These are phyloP conservation scores for Mesoligia furuncula DNA, from an alignment of 2,888 invertebrate genomes.

Conservation along the genomic window DNA sequence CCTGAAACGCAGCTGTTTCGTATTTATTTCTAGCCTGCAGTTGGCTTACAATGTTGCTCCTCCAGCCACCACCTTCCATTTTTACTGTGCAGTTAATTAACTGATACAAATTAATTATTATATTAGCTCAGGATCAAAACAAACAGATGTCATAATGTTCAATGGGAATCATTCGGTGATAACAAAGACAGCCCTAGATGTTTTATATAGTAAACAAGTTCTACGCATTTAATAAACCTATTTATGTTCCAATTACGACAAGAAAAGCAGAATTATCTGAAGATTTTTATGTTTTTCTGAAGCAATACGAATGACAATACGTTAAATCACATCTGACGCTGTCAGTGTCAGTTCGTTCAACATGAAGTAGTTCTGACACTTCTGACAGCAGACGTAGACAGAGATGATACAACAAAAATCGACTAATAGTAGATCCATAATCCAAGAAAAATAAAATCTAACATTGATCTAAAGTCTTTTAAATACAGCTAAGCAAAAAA, in stretches of 20 bases:
- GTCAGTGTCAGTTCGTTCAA: conserved; percentile 53
- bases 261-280: conserved; percentile 47
- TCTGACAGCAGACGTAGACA: not conserved
- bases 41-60: conserved; percentile 92
- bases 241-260: conserved; percentile 26
- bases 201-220: conserved; percentile 16
- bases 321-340: conserved; percentile 58
- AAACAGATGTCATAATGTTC: conserved; percentile 83
- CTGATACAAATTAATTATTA: conserved; percentile 70
- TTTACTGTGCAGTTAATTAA: conserved; percentile 69
- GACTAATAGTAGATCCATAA: not conserved
- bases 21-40: conserved; percentile 94
- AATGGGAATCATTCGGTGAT: conserved; percentile 29
- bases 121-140: conserved; percentile 80
- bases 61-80: conserved; percentile 91
- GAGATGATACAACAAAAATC: not conserved
- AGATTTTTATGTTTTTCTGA: conserved; percentile 56
- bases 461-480: not conserved
- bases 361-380: conserved; percentile 2
- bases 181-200: conserved; percentile 20
- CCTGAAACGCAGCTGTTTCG: conserved; percentile 94
- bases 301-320: conserved; percentile 58
- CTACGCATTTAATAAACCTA: conserved; percentile 32
- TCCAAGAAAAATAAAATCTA: not conserved
- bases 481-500: not conserved